Evolutionary conservation across 2,113 vertebrate species (phyloP).

Genomic region (Indicator maculatus): DNA sequence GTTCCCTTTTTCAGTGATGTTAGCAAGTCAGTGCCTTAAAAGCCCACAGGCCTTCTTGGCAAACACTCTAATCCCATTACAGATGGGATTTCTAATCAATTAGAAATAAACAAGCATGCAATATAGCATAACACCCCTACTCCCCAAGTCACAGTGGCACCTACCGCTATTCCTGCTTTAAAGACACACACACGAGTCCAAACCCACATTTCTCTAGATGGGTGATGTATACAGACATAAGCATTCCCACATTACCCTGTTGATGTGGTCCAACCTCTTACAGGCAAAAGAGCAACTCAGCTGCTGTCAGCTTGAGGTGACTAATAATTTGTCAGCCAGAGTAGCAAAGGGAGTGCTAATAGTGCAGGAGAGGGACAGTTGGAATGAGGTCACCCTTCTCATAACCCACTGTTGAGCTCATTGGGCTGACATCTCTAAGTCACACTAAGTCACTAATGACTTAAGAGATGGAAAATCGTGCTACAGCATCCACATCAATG

Average conservation of each 20-base stretch:
- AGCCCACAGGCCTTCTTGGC: neutral
- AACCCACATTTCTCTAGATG: neutral
- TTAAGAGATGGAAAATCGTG: neutral
- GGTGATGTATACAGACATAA: neutral
- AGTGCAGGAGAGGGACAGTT: neutral
- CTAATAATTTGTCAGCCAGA: neutral
- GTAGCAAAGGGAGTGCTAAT: neutral
- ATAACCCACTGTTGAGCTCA: neutral
- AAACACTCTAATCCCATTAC: slow-evolving; percentile 13
- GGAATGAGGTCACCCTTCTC: neutral
- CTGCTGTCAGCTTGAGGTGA: neutral
- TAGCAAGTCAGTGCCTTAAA: slow-evolving; percentile 29
- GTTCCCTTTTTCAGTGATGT: neutral
- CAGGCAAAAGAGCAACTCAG: neutral
- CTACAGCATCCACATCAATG: neutral
- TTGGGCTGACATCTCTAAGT: neutral
- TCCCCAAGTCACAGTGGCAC: neutral
- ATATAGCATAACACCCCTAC: neutral
- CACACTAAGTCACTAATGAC: neutral
- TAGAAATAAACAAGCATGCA: neutral
- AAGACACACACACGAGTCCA: neutral
- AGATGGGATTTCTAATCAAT: slow-evolving; percentile 23
- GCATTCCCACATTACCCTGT: neutral
- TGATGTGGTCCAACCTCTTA: neutral
- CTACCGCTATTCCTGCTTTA: neutral